Base-by-base conservation (phyloP, 30 jellyfish, hydroid and myxozoan genomes). In the Turritopsis rubra region DNA sequence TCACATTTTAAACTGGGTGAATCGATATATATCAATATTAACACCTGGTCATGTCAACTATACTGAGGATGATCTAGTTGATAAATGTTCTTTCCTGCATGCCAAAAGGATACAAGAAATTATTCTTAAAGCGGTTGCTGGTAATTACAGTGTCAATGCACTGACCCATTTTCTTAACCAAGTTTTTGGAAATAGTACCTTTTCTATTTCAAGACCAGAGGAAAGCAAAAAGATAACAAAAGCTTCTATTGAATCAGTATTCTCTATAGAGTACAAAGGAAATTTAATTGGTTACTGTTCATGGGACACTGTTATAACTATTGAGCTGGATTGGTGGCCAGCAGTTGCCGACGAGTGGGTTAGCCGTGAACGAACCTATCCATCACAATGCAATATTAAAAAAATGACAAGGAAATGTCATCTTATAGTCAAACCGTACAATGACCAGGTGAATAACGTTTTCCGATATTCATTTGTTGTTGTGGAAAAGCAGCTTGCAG, bases 301-400 rank as follows among this genome's bases (percentile, higher is more conserved):
- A 0, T 80, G 52, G 27, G 87, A 80, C 24, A 22, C 65, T 17
- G 87, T 80, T 80, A 7, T 70, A 18, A 23, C 65, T 26, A 19
- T 80, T 5, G 25, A 52, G 26, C 26, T 80, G 16, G 21, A 18
- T 16, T 80, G 87, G 87, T 65, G 87, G 87, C 87, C 87, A 20
- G 31, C 21, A 18, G 53, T 80, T 27, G 87, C 79, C 1, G 8
- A 24, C 52, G 81, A 53, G 28, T 80, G 87, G 87, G 21, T 53
- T 22, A 26, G 29, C 0, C 54, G 87, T 9, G n/a, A 21, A n/a
- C 52, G 81, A 53, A 80, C 52, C 21, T 80, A 80, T 80, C 87
- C 87, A 18, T 0, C 54, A 3, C 53, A 80, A 18, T 7, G 28
- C 22, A 41, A 27, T 22, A 53, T 53, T 0, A 52, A 21, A 22